Conservation (phyloP, 2,797 vertebrate genomes). For the Alca torda region DNA sequence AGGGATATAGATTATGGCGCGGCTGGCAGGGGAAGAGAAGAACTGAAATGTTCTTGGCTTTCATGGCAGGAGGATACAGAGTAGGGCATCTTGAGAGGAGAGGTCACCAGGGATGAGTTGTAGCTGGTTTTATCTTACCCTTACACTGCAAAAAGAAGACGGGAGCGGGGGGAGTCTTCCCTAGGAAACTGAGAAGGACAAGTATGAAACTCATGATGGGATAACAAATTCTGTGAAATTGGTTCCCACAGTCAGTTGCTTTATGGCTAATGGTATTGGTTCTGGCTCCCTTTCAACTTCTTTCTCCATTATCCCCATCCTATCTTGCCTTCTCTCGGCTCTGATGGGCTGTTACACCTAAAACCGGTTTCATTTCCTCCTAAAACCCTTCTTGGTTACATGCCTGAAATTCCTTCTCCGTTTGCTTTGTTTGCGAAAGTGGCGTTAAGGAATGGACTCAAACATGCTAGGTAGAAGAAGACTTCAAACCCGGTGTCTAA, state of each 20-base stretch:
- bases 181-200: constrained; percentile 3
- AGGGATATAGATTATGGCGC: neutral
- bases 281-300: constrained; percentile 14
- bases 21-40: neutral
- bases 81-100: neutral
- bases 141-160: neutral
- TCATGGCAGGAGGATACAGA: neutral
- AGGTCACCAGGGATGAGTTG: neutral
- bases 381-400: neutral
- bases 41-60: neutral
- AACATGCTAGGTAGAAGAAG: neutral
- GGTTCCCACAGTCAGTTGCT: neutral
- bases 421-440: neutral
- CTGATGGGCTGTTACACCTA: neutral
- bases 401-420: neutral
- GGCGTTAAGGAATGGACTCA: neutral
- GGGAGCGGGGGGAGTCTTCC: neutral
- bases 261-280: neutral
- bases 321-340: neutral
- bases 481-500: neutral
- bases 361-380: neutral
- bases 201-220: neutral
- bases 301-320: neutral
- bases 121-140: constrained; percentile 10
- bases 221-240: constrained; percentile 15